These are phyloP conservation scores for Oeneis ivallda DNA, from an alignment of 2,888 invertebrate genomes.

Conservation along the genomic window DNA sequence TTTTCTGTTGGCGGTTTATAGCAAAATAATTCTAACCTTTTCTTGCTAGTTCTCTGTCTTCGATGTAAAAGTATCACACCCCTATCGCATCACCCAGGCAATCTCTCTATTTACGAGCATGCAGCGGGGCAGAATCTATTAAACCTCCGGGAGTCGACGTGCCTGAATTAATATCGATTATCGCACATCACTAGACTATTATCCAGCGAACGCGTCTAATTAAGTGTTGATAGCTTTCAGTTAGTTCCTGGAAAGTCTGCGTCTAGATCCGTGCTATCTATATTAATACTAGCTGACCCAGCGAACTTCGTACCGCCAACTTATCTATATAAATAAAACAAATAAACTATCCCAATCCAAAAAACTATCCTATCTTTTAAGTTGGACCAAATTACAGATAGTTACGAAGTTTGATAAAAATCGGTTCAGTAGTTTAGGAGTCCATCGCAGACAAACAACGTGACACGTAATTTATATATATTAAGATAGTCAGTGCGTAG, in stretches of 20 bases:
- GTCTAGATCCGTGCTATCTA: not conserved
- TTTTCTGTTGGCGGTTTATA: too few relatives aligned
- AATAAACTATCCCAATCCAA: too few relatives aligned
- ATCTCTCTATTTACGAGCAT: conserved; percentile 61
- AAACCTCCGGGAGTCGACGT: conserved; percentile 50
- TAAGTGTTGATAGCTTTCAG: conserved; percentile 18
- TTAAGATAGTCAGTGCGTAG: not conserved
- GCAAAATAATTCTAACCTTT: too few relatives aligned
- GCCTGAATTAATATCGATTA: conserved; percentile 61
- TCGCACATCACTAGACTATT: conserved; percentile 34
- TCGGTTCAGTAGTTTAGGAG: too few relatives aligned
- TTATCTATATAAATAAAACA: too few relatives aligned
- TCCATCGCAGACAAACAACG: too few relatives aligned
- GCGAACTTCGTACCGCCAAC: too few relatives aligned
- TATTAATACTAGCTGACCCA: not conserved
- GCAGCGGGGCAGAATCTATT: conserved; percentile 58
- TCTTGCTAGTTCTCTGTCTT: not conserved
- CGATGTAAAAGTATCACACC: conserved; percentile 38
- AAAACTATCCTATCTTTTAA: too few relatives aligned
- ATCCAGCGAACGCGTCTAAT: conserved; percentile 21
- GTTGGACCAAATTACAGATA: too few relatives aligned
- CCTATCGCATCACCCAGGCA: conserved; percentile 50
- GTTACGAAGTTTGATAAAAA: too few relatives aligned
- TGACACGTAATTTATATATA: too few relatives aligned
- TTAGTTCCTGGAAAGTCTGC: not conserved